phyloP scores from a whole-genome alignment of 2,888 invertebrate genomes.

The Xanthia togata region DNA sequence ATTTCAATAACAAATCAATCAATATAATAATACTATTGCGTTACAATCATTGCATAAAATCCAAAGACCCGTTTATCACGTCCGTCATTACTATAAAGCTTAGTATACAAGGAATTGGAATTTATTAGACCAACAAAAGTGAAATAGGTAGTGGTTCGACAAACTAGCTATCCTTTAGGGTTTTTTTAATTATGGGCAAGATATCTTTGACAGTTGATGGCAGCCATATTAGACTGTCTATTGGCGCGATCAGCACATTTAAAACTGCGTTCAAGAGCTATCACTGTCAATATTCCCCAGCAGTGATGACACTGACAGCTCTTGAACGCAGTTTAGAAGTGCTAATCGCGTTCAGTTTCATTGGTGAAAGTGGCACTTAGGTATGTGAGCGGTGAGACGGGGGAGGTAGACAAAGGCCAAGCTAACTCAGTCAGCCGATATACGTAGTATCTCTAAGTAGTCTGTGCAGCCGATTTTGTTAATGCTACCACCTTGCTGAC shows the following conservation, averaged over 20 bases:
- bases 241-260: background rate
- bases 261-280: background rate
- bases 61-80: constrained; percentile 24
- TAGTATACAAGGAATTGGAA: constrained; percentile 8
- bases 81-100: constrained; percentile 23
- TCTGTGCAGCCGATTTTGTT: too few relatives aligned
- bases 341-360: too few relatives aligned
- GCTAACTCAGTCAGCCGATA: too few relatives aligned
- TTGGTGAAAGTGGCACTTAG: too few relatives aligned
- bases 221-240: too few relatives aligned
- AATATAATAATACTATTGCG: constrained; percentile 10
- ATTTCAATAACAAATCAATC: constrained; percentile 25
- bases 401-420: too few relatives aligned
- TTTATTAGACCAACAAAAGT: background rate
- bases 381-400: too few relatives aligned
- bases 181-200: too few relatives aligned
- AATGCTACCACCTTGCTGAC: background rate
- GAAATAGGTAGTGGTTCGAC: background rate
- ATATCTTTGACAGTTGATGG: too few relatives aligned
- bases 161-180: background rate
- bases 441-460: too few relatives aligned
- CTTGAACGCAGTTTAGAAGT: too few relatives aligned
- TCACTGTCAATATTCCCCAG: background rate
- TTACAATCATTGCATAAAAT: constrained; percentile 17
- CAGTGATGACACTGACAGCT: background rate